These are phyloP conservation scores for Brachirus orientalis DNA, from an alignment of 2,113 vertebrate species.

Conservation along the genomic window DNA sequence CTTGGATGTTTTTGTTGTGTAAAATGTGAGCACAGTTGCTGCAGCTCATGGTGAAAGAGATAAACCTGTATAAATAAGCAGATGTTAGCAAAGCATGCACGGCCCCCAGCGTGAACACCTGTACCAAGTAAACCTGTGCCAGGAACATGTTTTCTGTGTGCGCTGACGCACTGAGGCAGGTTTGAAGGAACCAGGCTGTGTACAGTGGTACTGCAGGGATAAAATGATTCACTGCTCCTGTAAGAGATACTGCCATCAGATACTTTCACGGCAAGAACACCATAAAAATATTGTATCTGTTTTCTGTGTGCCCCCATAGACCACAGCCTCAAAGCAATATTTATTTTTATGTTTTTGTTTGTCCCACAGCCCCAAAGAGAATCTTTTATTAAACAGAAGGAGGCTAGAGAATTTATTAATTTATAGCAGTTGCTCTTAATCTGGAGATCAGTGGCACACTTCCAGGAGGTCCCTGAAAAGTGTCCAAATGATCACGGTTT, in stretches of 20 bases:
- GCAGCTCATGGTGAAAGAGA: neutral
- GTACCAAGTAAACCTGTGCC: neutral
- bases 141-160: conserved; percentile 8
- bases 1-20: conserved; percentile 5
- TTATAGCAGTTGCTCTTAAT: too few relatives aligned
- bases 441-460: too few relatives aligned
- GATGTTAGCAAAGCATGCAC: neutral
- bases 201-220: conserved; percentile 1
- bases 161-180: conserved; percentile 8
- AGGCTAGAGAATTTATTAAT: neutral
- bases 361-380: neutral
- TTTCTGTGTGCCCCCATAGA: conserved; percentile 2
- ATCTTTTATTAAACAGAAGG: conserved; percentile 32
- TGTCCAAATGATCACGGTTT: too few relatives aligned
- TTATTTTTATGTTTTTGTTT: conserved; percentile 29
- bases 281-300: conserved; percentile 28
- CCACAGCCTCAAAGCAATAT: conserved; percentile 5
- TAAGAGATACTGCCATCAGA: conserved; percentile 11
- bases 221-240: conserved; percentile 7
- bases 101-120: neutral
- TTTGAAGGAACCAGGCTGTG: conserved; percentile 15
- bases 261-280: conserved; percentile 29
- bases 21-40: neutral
- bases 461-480: too few relatives aligned
- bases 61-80: neutral